Evolutionary conservation across 2,888 invertebrate genomes (phyloP).

Genomic region (Diabrotica balteata): DNA sequence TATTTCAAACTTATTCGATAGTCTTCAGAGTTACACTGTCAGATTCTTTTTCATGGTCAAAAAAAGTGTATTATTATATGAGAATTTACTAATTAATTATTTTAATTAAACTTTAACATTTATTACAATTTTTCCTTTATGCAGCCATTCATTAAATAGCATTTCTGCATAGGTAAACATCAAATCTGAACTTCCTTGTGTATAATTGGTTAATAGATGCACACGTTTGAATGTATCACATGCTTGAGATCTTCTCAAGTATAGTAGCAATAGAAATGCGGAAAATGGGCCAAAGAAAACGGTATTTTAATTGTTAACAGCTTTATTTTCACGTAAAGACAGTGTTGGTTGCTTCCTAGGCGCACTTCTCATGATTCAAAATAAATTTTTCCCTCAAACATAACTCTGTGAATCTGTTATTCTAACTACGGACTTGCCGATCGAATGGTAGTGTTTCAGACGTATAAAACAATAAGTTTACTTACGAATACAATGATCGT

Average conservation of each 20-base stretch:
- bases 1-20: too few relatives aligned
- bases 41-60: too few relatives aligned
- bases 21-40: too few relatives aligned
- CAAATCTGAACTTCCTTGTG: not conserved
- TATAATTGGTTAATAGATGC: constrained; percentile 1
- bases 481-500: constrained; percentile 16
- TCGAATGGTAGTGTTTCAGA: constrained; percentile 13
- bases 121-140: too few relatives aligned
- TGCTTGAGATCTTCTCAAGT: constrained; percentile 2
- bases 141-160: too few relatives aligned
- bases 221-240: not conserved
- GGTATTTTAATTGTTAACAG: constrained; percentile 23
- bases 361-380: constrained; percentile 23
- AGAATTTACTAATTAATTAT: too few relatives aligned
- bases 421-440: constrained; percentile 6
- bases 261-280: constrained; percentile 10
- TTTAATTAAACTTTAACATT: too few relatives aligned
- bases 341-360: constrained; percentile 14
- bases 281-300: constrained; percentile 21
- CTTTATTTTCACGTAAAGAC: constrained; percentile 5
- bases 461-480: constrained; percentile 23
- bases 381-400: constrained; percentile 19
- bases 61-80: too few relatives aligned
- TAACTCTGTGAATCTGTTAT: constrained; percentile 18
- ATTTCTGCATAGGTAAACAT: too few relatives aligned